These are phyloP conservation scores for Montipora efflorescens DNA, from an alignment of 64 coral and sea anemone genomes.

Conservation along the genomic window DNA sequence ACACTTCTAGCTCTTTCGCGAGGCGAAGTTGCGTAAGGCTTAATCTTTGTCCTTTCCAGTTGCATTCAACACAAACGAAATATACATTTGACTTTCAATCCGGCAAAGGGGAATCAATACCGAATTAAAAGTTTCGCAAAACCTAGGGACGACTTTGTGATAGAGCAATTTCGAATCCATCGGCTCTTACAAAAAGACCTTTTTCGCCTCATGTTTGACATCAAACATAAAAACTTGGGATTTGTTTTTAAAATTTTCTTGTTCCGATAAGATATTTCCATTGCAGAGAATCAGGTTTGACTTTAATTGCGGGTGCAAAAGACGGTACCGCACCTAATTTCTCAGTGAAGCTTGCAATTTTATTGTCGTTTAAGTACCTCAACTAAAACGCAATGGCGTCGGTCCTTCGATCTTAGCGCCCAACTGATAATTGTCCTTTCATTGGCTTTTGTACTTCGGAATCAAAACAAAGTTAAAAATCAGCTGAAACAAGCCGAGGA, in stretches of 20 bases:
- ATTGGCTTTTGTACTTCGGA: neutral
- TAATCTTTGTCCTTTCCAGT: neutral
- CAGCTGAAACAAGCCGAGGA: constrained; percentile 23
- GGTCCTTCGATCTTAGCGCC: neutral
- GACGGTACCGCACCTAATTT: neutral
- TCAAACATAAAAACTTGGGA: no score
- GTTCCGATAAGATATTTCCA: neutral
- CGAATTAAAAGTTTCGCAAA: neutral
- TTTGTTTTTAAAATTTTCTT: no score
- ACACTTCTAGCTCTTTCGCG: neutral
- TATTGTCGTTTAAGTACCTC: neutral
- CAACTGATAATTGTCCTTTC: constrained; percentile 20
- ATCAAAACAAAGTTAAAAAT: constrained; percentile 58
- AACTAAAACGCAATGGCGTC: neutral
- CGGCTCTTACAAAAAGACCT: neutral
- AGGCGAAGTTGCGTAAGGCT: neutral
- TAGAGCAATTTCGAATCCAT: no score
- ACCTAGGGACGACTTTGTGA: no score
- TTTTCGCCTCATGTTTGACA: neutral
- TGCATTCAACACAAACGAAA: neutral
- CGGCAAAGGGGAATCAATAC: neutral
- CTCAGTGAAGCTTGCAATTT: neutral
- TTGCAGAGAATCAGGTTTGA: neutral
- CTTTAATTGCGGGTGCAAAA: neutral
- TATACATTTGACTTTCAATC: neutral